phyloP scores from a whole-genome alignment of 1,140 invertebrate species.

The Pseudomyrmex dendroicus region DNA sequence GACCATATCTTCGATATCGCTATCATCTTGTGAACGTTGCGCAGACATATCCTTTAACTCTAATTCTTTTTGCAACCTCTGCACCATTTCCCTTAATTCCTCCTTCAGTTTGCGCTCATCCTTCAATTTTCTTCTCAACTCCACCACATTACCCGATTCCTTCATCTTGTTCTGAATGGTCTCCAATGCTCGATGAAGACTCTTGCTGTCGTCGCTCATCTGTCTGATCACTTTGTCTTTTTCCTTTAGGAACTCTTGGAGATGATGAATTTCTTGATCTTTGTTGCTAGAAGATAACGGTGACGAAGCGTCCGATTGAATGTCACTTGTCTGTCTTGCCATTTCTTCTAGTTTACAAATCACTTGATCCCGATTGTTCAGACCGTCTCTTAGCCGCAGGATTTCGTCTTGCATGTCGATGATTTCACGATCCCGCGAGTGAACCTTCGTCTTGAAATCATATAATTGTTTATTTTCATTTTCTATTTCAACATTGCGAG shows the following conservation, averaged over 20 bases:
- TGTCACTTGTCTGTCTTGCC: constrained; percentile 72
- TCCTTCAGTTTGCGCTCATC: constrained; percentile 80
- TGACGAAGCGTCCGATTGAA: constrained; percentile 71
- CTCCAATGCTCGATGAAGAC: constrained; percentile 83
- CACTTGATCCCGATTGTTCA: constrained; percentile 77
- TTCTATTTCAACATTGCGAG: constrained; percentile 78
- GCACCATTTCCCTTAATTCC: constrained; percentile 79
- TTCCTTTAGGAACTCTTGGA: constrained; percentile 87
- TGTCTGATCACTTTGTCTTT: constrained; percentile 85
- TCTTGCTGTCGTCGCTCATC: constrained; percentile 85
- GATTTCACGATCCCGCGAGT: constrained; percentile 71
- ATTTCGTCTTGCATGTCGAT: constrained; percentile 75
- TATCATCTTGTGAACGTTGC: constrained; percentile 69
- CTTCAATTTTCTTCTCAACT: constrained; percentile 81
- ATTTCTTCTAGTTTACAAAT: constrained; percentile 79
- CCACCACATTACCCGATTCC: constrained; percentile 83
- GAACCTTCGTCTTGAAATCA: constrained; percentile 75
- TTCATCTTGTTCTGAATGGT: constrained; percentile 85
- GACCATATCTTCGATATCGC: constrained; percentile 87
- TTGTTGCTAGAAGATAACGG: constrained; percentile 73
- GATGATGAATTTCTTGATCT: constrained; percentile 86
- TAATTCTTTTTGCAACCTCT: constrained; percentile 80
- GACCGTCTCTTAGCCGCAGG: constrained; percentile 75
- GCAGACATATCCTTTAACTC: constrained; percentile 72
- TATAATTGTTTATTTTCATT: constrained; percentile 78